Evolutionary conservation across 2,113 vertebrate genomes (phyloP).

Genomic region (Melanerpes formicivorus): DNA sequence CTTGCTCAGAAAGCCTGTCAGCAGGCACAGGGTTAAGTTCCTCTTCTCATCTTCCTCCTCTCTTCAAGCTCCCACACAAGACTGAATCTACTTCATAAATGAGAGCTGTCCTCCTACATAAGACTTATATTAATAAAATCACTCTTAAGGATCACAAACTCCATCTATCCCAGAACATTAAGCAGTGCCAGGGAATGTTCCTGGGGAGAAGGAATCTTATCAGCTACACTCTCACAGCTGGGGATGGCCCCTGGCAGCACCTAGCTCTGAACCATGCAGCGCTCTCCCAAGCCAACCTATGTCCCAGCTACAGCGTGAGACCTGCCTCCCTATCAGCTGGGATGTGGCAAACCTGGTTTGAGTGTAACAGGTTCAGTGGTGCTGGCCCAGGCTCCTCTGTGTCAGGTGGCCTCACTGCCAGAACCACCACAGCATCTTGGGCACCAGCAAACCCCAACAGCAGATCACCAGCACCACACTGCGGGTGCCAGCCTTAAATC

Average conservation of each 20-base stretch:
- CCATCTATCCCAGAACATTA: background rate
- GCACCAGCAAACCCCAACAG: background rate
- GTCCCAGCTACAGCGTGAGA: background rate
- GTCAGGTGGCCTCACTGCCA: background rate
- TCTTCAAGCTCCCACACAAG: slow-evolving; percentile 55
- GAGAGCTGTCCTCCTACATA: slow-evolving; percentile 64
- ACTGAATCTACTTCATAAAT: slow-evolving; percentile 52
- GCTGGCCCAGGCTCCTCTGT: background rate
- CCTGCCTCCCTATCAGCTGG: background rate
- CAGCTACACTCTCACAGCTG: fast-evolving
- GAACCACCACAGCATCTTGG: background rate
- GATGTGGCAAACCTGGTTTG: background rate
- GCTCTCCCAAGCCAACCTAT: background rate
- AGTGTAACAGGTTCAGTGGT: fast-evolving
- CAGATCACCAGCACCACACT: background rate
- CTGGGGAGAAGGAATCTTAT: fast-evolving
- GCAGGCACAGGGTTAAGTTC: slow-evolving; percentile 20
- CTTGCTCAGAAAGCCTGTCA: background rate
- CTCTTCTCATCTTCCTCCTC: slow-evolving; percentile 42
- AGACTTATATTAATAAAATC: slow-evolving; percentile 48
- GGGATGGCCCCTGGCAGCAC: background rate
- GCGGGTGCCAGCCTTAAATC: background rate
- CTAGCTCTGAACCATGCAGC: background rate
- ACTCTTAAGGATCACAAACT: background rate
- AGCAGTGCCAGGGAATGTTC: background rate